phyloP scores from a whole-genome alignment of 2,113 vertebrate genomes.

The Toxotes jaculatrix region DNA sequence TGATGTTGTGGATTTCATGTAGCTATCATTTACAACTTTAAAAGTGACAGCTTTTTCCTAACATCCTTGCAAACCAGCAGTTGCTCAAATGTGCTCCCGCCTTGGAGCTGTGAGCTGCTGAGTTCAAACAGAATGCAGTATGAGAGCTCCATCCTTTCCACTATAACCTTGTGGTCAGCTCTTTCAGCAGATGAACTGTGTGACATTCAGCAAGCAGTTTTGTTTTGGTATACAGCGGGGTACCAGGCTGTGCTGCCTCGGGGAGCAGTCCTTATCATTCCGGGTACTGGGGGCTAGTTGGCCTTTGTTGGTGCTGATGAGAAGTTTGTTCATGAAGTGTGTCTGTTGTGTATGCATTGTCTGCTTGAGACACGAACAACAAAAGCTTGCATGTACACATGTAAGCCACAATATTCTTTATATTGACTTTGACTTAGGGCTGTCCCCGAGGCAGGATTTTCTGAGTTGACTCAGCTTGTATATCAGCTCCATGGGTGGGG shows the following conservation, averaged over 20 bases:
- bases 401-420: not conserved
- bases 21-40: not conserved
- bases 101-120: not conserved
- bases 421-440: not conserved
- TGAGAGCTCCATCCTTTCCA: constrained; percentile 27
- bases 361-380: constrained; percentile 17
- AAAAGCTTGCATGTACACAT: not conserved
- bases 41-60: constrained; percentile 2
- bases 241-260: constrained; percentile 34
- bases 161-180: constrained; percentile 36
- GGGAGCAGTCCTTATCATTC: constrained; percentile 52
- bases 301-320: constrained; percentile 26
- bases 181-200: constrained; percentile 48
- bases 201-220: constrained; percentile 48
- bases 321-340: constrained; percentile 17
- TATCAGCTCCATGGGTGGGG: too few species aligned
- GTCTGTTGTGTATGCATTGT: constrained; percentile 20
- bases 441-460: not conserved
- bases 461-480: not conserved
- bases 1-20: not conserved
- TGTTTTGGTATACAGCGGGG: constrained; percentile 54
- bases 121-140: constrained; percentile 42
- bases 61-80: not conserved
- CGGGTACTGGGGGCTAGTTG: constrained; percentile 31
- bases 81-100: not conserved